Evolutionary conservation across 2,113 vertebrate genomes (phyloP), one percentile per base, ranked within the genome.

Genomic region (Notiomystis cincta): DNA sequence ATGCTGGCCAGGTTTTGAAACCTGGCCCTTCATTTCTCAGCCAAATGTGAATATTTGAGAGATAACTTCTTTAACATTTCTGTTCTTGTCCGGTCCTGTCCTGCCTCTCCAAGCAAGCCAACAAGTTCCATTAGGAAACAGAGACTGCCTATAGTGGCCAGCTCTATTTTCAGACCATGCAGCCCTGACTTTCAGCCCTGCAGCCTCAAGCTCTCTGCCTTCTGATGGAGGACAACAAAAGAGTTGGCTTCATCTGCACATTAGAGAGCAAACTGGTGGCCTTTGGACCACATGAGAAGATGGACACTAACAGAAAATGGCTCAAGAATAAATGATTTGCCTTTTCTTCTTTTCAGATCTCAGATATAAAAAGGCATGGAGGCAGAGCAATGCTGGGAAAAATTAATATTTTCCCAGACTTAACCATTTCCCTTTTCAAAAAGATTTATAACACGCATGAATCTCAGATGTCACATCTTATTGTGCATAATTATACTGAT

Each of bases 401-500:
- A 96, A 91, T 45, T 76, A 89, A 89, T 84, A 82, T 94, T 95
- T 97, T 95, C 93, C 91, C 94, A 96, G 94, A 96, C 95, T 94
- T 94, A 94, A 79, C 81, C 65, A 85, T 95, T 96, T 95, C 87
- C 89, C 37, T 95, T 95, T 94, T 94, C 89, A 91, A 92, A 89
- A 95, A 95, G 93, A 96, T 95, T 93, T 95, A 94, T 91, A 96
- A 96, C 53, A 93, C 4, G 2, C 93, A 95, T 96, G 95, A 97
- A 96, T 96, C 94, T 97, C 76, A 97, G 70, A 97, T 97, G 96
- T 96, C 93, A 97, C 89, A 95, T 96, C 96, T 95, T 96, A 95
- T 97, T 97, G 96, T 96, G 87, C 91, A 84, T 95, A 96, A 97
- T 97, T 96, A 97, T 95, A 91, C 91, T 76, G 73, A 96, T 94